phyloP scores from a whole-genome alignment of 2,888 invertebrate species.

The Chymomyza amoena region DNA sequence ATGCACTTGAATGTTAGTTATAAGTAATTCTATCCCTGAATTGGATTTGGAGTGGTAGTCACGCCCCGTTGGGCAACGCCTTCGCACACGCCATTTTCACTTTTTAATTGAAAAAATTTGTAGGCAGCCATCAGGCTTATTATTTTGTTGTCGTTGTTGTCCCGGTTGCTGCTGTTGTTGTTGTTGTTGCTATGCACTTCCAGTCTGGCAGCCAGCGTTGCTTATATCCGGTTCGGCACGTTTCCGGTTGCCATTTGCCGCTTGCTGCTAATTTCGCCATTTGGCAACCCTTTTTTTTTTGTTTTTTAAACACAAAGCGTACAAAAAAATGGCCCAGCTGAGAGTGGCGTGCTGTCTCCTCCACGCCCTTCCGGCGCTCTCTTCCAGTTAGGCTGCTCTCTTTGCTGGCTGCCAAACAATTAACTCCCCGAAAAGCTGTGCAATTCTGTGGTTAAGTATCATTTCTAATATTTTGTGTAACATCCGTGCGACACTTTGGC shows the following conservation, averaged over 20 bases:
- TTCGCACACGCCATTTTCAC: slow-evolving; percentile 36
- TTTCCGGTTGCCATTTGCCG: slow-evolving; percentile 71
- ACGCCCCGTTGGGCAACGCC: slow-evolving; percentile 18
- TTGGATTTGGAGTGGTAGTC: not conserved
- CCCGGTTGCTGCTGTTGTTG: slow-evolving; percentile 9
- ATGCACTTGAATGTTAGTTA: not conserved
- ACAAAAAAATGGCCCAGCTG: slow-evolving; percentile 13
- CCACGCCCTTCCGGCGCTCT: not conserved
- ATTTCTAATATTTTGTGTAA: slow-evolving; percentile 74
- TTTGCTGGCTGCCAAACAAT: slow-evolving; percentile 47
- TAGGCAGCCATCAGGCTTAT: not conserved
- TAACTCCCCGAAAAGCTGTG: slow-evolving; percentile 60
- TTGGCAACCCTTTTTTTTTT: slow-evolving; percentile 27
- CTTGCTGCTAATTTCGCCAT: slow-evolving; percentile 54
- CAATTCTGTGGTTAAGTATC: slow-evolving; percentile 73
- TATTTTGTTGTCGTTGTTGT: slow-evolving; percentile 4
- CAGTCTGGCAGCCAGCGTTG: slow-evolving; percentile 42
- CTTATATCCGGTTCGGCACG: slow-evolving; percentile 71
- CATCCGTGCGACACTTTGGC: slow-evolving; percentile 71
- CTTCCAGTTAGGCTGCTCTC: slow-evolving; percentile 2
- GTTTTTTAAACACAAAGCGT: not conserved
- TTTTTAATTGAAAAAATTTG: slow-evolving; percentile 38
- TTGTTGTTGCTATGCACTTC: slow-evolving; percentile 3
- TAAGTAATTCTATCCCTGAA: slow-evolving; percentile 12
- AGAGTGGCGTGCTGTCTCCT: not conserved